Evolutionary conservation across 1,140 invertebrate species (phyloP), one percentile per base, ranked within the genome.

Genomic region (Centruroides sculpturatus): DNA sequence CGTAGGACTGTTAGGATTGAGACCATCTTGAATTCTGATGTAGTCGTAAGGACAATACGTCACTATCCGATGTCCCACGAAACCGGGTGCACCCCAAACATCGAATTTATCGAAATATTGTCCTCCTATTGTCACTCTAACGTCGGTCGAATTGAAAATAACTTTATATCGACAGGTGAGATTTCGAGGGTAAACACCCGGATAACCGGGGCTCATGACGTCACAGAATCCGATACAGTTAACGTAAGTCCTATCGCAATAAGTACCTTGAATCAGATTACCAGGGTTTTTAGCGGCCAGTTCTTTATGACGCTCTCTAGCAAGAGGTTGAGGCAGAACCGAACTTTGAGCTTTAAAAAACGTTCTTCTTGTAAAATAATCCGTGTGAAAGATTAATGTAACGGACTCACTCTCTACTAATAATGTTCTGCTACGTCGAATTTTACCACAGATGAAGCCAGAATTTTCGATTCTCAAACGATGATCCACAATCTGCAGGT

Each of bases 11-110:
- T 83, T 82, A 62, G 89, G 86, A 69, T 91, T 85, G 67, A 88
- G 87, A 3, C 89, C 89, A 69, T 93, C 89, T 76, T 90, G 91
- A 55, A 93, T 87, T 60, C 66, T 80, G 61, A 93, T 85, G 75
- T 88, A 91, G 71, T 93, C 89, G 73, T 86, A 89, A 0, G 88
- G 89, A 71, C 89, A 93, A 68, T 88, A 85, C 67, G 89, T 83
- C 13, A 36, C 11, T 55, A 55, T 35, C n/a, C 54, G 54, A 35
- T 55, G 13, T 6, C 54, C 54, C 5, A 5, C n/a, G 13, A 55
- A 55, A 8, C 54, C 54, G 7, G 13, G 13, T 12, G 54, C 35
- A 8, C 54, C 54, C 54, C 54, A 55, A 8, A 55, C 54, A 12
- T 55, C 54, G 12, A 55, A 55, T 12, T 55, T 55, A 55, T 55